A percentile compares a stretch with the other conserved stretches of the same genome.
These are phyloP conservation scores for Lepidothrix coronata DNA, from an alignment of 2,113 vertebrate genomes.

Conservation along the genomic window DNA sequence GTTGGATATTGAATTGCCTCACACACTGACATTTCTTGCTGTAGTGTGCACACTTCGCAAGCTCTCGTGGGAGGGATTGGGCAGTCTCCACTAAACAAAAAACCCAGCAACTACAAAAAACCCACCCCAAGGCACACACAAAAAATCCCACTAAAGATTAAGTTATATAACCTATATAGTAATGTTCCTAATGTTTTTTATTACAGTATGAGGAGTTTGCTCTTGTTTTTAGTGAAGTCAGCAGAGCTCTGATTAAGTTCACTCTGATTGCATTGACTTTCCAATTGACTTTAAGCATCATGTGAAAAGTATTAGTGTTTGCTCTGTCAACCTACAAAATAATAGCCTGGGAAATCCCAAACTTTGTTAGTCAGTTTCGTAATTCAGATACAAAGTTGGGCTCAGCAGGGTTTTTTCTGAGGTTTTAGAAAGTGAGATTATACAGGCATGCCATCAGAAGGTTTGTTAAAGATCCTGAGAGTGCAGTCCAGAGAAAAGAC, in stretches of 20 bases:
- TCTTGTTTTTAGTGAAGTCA: neutral
- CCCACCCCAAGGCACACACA: rapidly evolving
- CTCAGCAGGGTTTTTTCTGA: neutral
- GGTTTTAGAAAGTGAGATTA: neutral
- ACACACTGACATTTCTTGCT: neutral
- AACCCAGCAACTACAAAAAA: neutral
- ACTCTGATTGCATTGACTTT: neutral
- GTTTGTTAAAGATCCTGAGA: neutral
- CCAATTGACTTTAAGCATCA: neutral
- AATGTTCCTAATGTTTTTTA: neutral
- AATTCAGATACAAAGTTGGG: neutral
- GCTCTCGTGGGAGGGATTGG: rapidly evolving
- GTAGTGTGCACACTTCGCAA: neutral
- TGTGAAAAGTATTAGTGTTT: neutral
- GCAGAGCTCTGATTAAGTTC: neutral
- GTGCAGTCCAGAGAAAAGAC: neutral
- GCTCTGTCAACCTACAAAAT: neutral
- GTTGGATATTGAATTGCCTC: neutral
- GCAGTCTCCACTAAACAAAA: neutral
- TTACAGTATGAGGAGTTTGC: neutral
- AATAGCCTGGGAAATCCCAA: neutral
- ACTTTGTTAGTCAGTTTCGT: neutral
- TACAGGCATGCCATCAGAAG: neutral
- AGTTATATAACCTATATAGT: neutral
- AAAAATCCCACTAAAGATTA: rapidly evolving